Evolutionary conservation across 2,113 vertebrate species (phyloP).

Genomic region (Ictidomys tridecemlineatus): DNA sequence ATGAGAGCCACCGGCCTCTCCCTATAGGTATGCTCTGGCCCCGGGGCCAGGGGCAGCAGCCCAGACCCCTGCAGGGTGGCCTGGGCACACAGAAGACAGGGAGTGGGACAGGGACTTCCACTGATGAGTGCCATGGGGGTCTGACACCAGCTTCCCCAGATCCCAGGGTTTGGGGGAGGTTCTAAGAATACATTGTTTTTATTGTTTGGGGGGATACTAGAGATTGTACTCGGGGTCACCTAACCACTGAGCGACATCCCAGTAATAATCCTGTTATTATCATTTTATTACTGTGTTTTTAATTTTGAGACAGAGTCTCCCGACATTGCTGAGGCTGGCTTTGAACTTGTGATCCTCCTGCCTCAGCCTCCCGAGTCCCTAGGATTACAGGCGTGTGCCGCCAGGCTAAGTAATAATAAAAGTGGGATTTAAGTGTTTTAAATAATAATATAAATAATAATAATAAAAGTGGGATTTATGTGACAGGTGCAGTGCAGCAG

Average conservation of each 20-base stretch:
- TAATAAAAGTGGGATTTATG: neutral
- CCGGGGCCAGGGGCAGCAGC: no score
- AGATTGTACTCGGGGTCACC: neutral
- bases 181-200: neutral
- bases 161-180: neutral
- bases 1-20: no score
- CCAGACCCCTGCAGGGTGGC: neutral
- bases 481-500: neutral
- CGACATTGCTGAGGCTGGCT: neutral
- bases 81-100: neutral
- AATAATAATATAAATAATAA: no score
- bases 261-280: neutral
- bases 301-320: neutral
- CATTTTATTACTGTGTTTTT: neutral
- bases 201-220: neutral
- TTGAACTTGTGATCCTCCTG: neutral
- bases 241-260: neutral
- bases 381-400: neutral
- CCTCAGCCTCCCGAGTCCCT: neutral
- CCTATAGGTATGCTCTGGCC: no score
- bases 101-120: neutral
- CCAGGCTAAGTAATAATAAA: no score
- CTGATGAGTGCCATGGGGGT: no score
- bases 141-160: neutral
- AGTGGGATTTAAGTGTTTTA: no score